Conservation (phyloP, 2,797 vertebrate genomes). For the Micromesistius poutassou region DNA sequence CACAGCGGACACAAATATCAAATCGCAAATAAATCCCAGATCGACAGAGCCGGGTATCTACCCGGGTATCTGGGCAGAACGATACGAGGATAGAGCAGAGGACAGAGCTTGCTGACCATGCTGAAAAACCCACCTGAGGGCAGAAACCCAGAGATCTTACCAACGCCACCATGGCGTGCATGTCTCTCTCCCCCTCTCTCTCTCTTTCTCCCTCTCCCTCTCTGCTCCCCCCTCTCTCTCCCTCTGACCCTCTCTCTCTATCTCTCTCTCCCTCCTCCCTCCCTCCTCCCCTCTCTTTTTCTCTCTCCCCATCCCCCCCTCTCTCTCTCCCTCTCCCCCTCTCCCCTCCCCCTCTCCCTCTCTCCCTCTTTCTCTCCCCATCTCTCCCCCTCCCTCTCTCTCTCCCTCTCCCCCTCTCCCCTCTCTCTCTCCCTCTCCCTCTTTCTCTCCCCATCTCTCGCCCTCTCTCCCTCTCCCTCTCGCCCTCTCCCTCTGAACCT, state of each 20-base stretch:
- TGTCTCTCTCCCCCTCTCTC: not conserved
- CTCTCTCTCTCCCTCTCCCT: not conserved
- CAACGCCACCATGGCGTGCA: too few relatives aligned
- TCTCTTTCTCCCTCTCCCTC: not conserved
- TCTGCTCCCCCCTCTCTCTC: not conserved
- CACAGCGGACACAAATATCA: conserved; percentile 33
- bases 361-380: not conserved
- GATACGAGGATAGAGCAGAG: conserved; percentile 36
- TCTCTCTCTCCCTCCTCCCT: not conserved
- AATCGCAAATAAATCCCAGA: conserved; percentile 41
- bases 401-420: too few relatives aligned
- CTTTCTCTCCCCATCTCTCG: not conserved
- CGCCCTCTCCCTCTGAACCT: not conserved
- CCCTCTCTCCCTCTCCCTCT: not conserved
- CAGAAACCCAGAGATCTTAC: not conserved
- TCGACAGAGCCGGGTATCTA: conserved; percentile 54
- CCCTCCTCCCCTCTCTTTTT: too few relatives aligned
- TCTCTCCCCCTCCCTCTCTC: not conserved
- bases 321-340: too few relatives aligned
- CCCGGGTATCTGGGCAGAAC: conserved; percentile 59
- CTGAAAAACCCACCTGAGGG: not conserved
- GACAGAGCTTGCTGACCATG: not conserved
- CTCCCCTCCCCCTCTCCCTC: too few relatives aligned
- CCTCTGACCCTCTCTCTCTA: not conserved
- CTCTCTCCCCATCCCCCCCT: too few relatives aligned